phyloP scores from a whole-genome alignment of 2,113 vertebrate genomes.

The Psammodynastes pulverulentus region DNA sequence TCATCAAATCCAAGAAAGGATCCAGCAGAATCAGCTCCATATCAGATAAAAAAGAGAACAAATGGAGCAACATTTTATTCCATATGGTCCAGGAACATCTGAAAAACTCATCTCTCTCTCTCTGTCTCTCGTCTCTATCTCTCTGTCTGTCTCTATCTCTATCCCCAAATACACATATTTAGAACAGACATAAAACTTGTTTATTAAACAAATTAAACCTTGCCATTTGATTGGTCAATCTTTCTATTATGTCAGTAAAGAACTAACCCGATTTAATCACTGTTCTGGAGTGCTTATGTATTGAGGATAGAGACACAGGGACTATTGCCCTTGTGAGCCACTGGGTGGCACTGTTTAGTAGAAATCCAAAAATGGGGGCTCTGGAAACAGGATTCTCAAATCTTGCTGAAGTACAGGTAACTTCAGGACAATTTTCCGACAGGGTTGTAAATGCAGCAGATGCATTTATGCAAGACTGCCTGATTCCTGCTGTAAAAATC shows the following conservation, averaged over 20 bases:
- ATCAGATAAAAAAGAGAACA: not conserved
- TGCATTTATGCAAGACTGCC: not conserved
- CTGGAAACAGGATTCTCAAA: not conserved
- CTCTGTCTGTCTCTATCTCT: not conserved
- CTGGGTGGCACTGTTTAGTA: not conserved
- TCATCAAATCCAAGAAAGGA: not conserved
- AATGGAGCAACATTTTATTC: not conserved
- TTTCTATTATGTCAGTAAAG: not conserved
- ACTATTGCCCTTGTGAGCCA: not conserved
- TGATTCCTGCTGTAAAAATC: not conserved
- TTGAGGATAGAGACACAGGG: not conserved
- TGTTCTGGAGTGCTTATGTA: not conserved
- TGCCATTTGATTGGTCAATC: not conserved
- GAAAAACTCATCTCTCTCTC: too few species aligned
- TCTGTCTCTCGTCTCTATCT: too few species aligned
- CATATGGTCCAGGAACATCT: not conserved
- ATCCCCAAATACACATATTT: not conserved
- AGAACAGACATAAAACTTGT: not conserved
- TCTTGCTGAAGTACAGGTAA: not conserved
- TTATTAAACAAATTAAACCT: not conserved
- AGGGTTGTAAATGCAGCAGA: not conserved
- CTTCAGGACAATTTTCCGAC: not conserved
- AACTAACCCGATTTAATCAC: not conserved
- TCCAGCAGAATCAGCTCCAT: not conserved
- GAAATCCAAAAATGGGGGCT: not conserved